A percentile compares a stretch with the other conserved stretches of the same genome.
Evolutionary conservation across 92 coral and sea anemone species (phyloP).

Genomic region (Pocillopora grandis): DNA sequence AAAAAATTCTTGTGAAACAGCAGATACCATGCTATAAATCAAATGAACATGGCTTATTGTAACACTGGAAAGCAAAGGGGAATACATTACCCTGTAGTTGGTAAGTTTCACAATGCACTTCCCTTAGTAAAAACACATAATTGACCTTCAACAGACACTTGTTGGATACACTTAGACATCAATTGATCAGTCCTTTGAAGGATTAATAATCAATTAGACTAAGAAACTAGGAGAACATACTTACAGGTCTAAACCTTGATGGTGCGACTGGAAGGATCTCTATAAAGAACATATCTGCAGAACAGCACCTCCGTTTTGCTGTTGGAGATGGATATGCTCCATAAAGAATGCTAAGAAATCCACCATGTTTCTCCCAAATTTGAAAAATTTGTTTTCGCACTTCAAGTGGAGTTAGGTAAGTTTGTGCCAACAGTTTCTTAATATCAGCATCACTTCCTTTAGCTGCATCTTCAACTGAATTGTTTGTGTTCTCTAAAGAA

Average conservation of each 20-base stretch:
- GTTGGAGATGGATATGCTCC: constrained; percentile 90
- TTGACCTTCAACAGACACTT: no score
- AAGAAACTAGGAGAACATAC: constrained; percentile 11
- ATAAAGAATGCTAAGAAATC: constrained; percentile 64
- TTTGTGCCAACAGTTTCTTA: constrained; percentile 68
- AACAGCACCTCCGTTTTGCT: constrained; percentile 72
- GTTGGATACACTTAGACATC: no score
- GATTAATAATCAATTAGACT: neutral
- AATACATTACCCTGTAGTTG: no score
- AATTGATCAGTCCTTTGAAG: no score
- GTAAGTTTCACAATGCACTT: no score
- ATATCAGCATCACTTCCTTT: constrained; percentile 37
- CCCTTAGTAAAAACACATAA: no score
- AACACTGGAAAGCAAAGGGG: no score
- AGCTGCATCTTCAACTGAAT: neutral
- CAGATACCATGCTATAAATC: no score
- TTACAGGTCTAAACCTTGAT: constrained; percentile 96
- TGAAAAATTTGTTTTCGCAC: constrained; percentile 72
- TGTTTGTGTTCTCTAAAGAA: neutral
- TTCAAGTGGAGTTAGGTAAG: constrained; percentile 77
- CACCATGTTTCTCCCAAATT: constrained; percentile 84
- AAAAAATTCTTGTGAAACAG: neutral
- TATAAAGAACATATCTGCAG: constrained; percentile 86
- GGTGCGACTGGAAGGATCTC: constrained; percentile 95
- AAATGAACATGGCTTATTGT: no score